Conservation (phyloP, 2,113 vertebrate species). For the Gymnogyps californianus region DNA sequence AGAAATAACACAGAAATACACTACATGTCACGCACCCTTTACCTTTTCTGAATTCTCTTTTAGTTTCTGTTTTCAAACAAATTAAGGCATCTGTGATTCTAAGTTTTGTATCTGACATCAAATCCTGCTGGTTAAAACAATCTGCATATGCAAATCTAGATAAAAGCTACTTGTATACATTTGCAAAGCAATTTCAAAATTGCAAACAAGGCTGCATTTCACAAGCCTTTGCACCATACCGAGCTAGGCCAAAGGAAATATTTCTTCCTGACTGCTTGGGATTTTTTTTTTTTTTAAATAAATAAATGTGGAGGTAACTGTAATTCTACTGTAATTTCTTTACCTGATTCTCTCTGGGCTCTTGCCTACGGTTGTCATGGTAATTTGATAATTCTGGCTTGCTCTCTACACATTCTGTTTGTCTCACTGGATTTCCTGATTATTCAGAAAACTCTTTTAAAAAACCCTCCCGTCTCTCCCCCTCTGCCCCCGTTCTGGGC, state of each 20-base stretch:
- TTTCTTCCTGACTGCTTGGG: constrained; percentile 35
- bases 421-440: constrained; percentile 71
- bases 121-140: constrained; percentile 16
- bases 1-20: neutral
- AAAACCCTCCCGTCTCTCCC: constrained; percentile 13
- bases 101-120: constrained; percentile 12
- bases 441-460: constrained; percentile 67
- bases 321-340: constrained; percentile 59
- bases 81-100: constrained; percentile 5
- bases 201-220: neutral
- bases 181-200: constrained; percentile 25
- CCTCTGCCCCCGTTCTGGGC: neutral
- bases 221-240: neutral
- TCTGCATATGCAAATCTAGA: neutral
- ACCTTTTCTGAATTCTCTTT: constrained; percentile 12
- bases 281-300: neutral
- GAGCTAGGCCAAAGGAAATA: constrained; percentile 3
- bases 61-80: neutral
- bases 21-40: neutral
- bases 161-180: neutral
- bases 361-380: constrained; percentile 75
- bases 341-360: constrained; percentile 72
- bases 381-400: constrained; percentile 70
- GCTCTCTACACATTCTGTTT: constrained; percentile 40
- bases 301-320: constrained; percentile 26